A percentile compares a stretch with the other conserved stretches of the same genome.
Conservation (phyloP, 2,797 vertebrate genomes). For the Hydrolagus colliei region DNA sequence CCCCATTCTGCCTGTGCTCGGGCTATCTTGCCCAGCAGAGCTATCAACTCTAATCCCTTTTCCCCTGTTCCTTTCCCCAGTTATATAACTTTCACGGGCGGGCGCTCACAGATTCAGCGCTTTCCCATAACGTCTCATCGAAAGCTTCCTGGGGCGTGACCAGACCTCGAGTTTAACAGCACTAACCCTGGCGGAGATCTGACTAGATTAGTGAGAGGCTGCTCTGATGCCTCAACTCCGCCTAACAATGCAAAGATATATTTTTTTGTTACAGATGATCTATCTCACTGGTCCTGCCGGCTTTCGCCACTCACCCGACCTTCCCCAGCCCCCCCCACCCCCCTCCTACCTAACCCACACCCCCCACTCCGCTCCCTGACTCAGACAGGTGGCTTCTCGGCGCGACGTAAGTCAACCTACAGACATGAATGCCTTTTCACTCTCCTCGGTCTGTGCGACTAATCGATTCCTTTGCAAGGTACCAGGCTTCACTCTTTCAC, state of each 20-base stretch:
- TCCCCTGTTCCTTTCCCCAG: too few species aligned
- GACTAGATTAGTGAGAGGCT: slow-evolving; percentile 22
- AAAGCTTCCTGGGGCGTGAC: too few species aligned
- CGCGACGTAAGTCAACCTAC: not conserved
- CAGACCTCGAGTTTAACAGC: too few species aligned
- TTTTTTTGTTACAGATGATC: slow-evolving; percentile 9
- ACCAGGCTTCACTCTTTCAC: too few species aligned
- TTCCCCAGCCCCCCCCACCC: not conserved
- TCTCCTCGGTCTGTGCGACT: slow-evolving; percentile 19
- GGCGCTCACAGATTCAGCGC: too few species aligned
- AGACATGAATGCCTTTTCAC: slow-evolving; percentile 8
- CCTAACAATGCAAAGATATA: not conserved
- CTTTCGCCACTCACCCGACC: slow-evolving; percentile 13
- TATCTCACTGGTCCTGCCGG: slow-evolving; percentile 7
- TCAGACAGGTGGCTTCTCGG: slow-evolving; percentile 14
- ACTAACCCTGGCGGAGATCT: not conserved
- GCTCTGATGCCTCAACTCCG: slow-evolving; percentile 18
- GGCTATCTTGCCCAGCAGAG: too few species aligned
- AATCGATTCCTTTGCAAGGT: slow-evolving; percentile 10
- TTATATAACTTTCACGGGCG: too few species aligned
- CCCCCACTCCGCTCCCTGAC: not conserved
- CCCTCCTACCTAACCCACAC: too few species aligned
- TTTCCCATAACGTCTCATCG: too few species aligned
- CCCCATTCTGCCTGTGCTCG: too few species aligned
- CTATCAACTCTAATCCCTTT: too few species aligned